Evolutionary conservation across 1,140 invertebrate species (phyloP).

Genomic region (Zaprionus africanus): DNA sequence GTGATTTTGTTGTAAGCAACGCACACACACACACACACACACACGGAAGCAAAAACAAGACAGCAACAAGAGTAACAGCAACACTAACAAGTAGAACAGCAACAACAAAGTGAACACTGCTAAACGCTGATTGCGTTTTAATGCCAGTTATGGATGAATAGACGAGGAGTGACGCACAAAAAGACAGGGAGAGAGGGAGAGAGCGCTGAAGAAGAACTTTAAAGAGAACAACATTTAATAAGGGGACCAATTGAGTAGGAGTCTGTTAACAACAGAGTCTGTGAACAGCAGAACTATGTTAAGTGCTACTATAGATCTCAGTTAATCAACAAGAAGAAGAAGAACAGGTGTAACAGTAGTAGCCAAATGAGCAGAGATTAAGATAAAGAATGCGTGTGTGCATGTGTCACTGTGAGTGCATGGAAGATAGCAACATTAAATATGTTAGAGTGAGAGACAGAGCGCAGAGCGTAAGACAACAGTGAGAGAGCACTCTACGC

Average conservation of each 20-base stretch:
- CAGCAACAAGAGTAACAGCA: conserved; percentile 38
- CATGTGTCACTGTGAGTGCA: no score
- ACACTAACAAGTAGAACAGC: conserved; percentile 37
- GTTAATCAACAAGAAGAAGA: neutral
- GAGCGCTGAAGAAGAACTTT: neutral
- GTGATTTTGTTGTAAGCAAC: conserved; percentile 74
- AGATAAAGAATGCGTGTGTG: no score
- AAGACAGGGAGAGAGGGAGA: conserved; percentile 4
- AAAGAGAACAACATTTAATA: neutral
- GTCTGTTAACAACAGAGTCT: neutral
- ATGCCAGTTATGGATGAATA: conserved; percentile 75
- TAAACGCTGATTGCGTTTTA: conserved; percentile 81
- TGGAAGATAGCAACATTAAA: no score
- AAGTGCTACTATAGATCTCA: neutral
- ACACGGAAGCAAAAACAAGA: conserved; percentile 16
- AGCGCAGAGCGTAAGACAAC: no score
- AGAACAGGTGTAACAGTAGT: no score
- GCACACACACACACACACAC: conserved; percentile 41
- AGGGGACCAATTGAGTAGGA: neutral
- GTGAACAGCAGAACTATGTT: neutral
- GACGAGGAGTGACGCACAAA: conserved; percentile 27
- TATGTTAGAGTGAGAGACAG: no score
- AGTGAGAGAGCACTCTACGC: no score
- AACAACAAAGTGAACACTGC: conserved; percentile 59
- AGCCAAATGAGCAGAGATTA: no score